phyloP scores from a whole-genome alignment of 2,888 invertebrate species.

The Vannuccia rotundouncinata region DNA sequence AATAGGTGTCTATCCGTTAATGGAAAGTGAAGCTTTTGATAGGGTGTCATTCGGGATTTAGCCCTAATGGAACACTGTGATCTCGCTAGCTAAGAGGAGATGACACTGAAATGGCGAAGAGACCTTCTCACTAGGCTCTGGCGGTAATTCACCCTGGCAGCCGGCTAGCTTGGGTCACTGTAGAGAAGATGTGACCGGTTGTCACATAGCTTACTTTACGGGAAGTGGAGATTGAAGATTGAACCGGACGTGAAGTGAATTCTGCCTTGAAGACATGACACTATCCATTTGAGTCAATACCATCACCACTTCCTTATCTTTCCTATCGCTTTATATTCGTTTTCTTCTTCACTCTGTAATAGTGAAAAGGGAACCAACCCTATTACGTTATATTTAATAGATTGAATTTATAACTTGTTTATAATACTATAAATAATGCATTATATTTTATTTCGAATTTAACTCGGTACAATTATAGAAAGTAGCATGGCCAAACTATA shows the following conservation, averaged over 20 bases:
- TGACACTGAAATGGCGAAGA: constrained; percentile 3
- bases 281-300: background rate
- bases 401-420: too few species aligned
- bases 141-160: background rate
- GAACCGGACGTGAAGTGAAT: constrained; percentile 21
- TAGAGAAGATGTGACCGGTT: background rate
- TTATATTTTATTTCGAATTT: too few species aligned
- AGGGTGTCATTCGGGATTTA: constrained; percentile 5
- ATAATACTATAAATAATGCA: too few species aligned
- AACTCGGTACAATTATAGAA: too few species aligned
- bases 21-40: constrained; percentile 16
- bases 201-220: constrained; percentile 12
- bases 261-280: constrained; percentile 26
- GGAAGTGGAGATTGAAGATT: background rate
- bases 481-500: too few species aligned
- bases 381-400: too few species aligned
- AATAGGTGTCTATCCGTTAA: background rate
- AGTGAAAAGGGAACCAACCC: too few species aligned
- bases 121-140: background rate
- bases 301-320: too few species aligned
- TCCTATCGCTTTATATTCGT: too few species aligned
- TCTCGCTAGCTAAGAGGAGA: constrained; percentile 3
- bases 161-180: background rate
- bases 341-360: too few species aligned
- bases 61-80: background rate